These are phyloP conservation scores for Drosophila nikananu DNA, from an alignment of 1,140 invertebrate genomes.

Conservation along the genomic window DNA sequence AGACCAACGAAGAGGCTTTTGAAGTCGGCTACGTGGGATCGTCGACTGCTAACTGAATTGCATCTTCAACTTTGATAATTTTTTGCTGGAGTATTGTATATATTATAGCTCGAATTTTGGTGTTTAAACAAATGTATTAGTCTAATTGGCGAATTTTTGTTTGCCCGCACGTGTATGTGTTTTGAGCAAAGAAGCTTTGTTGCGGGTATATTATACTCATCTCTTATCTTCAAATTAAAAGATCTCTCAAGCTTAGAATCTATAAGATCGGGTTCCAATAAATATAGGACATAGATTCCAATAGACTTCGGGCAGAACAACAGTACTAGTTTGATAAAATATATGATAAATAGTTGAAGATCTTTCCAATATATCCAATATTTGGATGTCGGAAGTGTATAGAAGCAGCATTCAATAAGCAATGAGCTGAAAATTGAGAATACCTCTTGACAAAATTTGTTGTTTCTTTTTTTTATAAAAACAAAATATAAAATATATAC, in stretches of 20 bases:
- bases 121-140: constrained; percentile 4
- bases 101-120: background rate
- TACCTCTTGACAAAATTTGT: background rate
- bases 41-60: background rate
- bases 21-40: background rate
- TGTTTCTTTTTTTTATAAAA: background rate
- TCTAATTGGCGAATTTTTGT: background rate
- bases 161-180: background rate
- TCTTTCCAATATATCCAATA: background rate
- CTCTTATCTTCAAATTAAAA: background rate
- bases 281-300: background rate
- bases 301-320: background rate
- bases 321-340: background rate
- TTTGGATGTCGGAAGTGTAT: background rate
- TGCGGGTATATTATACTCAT: background rate
- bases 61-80: background rate
- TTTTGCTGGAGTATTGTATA: background rate
- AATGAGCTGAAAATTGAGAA: background rate
- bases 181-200: background rate
- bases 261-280: background rate
- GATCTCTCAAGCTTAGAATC: background rate
- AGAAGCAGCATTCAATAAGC: background rate
- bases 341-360: background rate
- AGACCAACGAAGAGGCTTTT: background rate
- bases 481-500: background rate